Evolutionary conservation across 1,140 invertebrate genomes (phyloP).

Genomic region (Maniola jurtina): DNA sequence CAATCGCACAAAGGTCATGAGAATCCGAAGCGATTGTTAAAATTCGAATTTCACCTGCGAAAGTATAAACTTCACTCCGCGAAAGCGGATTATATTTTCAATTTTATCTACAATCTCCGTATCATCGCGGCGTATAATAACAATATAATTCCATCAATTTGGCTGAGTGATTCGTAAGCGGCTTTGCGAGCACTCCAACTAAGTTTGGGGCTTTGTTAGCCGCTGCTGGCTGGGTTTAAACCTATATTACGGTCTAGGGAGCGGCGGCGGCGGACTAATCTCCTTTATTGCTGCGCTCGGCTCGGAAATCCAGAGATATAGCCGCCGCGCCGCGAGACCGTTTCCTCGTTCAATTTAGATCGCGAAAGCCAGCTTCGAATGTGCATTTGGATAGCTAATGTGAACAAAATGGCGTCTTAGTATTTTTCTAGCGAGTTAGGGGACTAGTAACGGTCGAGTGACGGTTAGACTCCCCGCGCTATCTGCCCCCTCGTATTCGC

Average conservation of each 20-base stretch:
- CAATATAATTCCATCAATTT: slow-evolving; percentile 48
- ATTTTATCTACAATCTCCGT: slow-evolving; percentile 43
- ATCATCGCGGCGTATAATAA: slow-evolving; percentile 30
- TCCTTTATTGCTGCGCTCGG: slow-evolving; percentile 49
- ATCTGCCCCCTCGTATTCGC: slow-evolving; percentile 76
- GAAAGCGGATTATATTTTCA: slow-evolving; percentile 59
- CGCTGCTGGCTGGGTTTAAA: slow-evolving; percentile 45
- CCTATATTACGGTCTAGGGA: slow-evolving; percentile 57
- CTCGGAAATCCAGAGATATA: slow-evolving; percentile 48
- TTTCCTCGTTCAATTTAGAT: slow-evolving; percentile 60
- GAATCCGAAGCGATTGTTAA: slow-evolving; percentile 50
- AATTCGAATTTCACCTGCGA: slow-evolving; percentile 46
- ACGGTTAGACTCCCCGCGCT: slow-evolving; percentile 75
- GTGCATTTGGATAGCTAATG: slow-evolving; percentile 51
- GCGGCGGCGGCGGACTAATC: slow-evolving; percentile 53
- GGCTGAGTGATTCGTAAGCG: slow-evolving; percentile 54
- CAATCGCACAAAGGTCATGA: slow-evolving; percentile 33
- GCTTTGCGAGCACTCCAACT: slow-evolving; percentile 50
- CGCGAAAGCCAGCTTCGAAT: slow-evolving; percentile 43
- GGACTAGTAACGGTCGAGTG: slow-evolving; percentile 77
- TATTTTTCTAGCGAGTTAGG: slow-evolving; percentile 75
- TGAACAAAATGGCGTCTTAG: slow-evolving; percentile 67
- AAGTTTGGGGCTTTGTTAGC: slow-evolving; percentile 54
- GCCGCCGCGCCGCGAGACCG: slow-evolving; percentile 32
- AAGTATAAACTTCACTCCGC: slow-evolving; percentile 48